phyloP scores from a whole-genome alignment of 2,888 invertebrate genomes.

The Poecilobothrus nobilitatus region DNA sequence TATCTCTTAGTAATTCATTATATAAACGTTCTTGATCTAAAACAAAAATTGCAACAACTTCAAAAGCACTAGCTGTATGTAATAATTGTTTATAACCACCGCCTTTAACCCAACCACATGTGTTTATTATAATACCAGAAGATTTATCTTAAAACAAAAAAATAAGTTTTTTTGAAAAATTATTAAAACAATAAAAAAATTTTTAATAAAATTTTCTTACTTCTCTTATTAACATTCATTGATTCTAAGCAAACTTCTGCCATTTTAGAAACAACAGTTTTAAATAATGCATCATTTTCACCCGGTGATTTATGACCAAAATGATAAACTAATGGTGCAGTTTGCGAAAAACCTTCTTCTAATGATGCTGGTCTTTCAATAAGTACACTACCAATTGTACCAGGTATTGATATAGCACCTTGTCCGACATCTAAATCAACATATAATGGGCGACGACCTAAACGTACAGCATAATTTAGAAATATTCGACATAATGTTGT shows the following conservation, averaged over 20 bases:
- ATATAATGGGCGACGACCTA: slow-evolving; percentile 79
- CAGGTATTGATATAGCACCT: slow-evolving; percentile 84
- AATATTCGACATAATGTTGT: slow-evolving; percentile 81
- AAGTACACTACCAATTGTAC: slow-evolving; percentile 79
- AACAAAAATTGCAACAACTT: slow-evolving; percentile 91
- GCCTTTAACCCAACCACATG: slow-evolving; percentile 95
- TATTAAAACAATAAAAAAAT: background rate
- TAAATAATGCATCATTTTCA: slow-evolving; percentile 74
- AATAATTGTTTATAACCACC: slow-evolving; percentile 80
- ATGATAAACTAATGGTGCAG: slow-evolving; percentile 87
- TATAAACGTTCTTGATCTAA: slow-evolving; percentile 93
- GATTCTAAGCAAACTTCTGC: slow-evolving; percentile 79
- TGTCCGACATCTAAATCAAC: slow-evolving; percentile 96
- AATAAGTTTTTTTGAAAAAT: background rate
- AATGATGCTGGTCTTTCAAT: slow-evolving; percentile 90
- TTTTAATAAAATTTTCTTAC: slow-evolving; percentile 47
- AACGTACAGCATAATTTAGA: slow-evolving; percentile 89
- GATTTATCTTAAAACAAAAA: slow-evolving; percentile 53
- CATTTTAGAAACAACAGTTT: slow-evolving; percentile 70
- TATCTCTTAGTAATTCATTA: slow-evolving; percentile 85
- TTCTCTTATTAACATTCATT: slow-evolving; percentile 78
- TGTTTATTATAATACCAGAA: slow-evolving; percentile 92
- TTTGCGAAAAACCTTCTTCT: slow-evolving; percentile 91
- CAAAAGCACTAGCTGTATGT: slow-evolving; percentile 86
- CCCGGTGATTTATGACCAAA: slow-evolving; percentile 77